phyloP scores from a whole-genome alignment of 2,797 vertebrate genomes.

The Sylvia borin region DNA sequence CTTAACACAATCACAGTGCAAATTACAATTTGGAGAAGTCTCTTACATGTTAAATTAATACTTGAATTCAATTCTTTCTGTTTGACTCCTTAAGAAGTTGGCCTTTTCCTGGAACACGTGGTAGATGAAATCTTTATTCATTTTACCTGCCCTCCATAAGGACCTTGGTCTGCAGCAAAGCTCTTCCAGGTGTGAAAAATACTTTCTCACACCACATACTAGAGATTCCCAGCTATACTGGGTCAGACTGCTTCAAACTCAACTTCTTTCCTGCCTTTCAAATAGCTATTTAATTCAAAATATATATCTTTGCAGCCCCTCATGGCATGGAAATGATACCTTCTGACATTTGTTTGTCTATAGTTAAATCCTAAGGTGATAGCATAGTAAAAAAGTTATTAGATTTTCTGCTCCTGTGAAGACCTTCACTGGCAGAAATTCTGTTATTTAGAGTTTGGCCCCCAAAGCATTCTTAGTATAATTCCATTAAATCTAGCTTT shows the following conservation, averaged over 20 bases:
- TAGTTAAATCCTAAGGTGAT: neutral
- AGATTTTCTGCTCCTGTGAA: neutral
- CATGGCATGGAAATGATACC: neutral
- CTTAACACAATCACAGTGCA: neutral
- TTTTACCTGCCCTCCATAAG: neutral
- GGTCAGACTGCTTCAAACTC: neutral
- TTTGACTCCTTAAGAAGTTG: neutral
- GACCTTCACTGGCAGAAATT: neutral
- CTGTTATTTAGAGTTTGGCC: neutral
- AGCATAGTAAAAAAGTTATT: neutral
- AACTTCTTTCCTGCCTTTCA: neutral
- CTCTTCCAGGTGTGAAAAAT: neutral
- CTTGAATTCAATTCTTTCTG: neutral
- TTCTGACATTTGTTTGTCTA: neutral
- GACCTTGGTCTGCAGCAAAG: neutral
- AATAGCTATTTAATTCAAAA: neutral
- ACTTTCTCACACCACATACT: neutral
- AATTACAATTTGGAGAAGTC: neutral
- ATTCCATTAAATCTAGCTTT: neutral
- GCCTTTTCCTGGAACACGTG: neutral
- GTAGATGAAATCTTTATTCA: neutral
- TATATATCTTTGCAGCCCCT: neutral
- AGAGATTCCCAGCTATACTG: neutral
- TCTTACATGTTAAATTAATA: neutral
- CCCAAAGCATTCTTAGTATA: neutral